A percentile compares a stretch with the other conserved stretches of the same genome.
Conservation (phyloP, 2,888 invertebrate genomes). For the Rosalia funebris region DNA sequence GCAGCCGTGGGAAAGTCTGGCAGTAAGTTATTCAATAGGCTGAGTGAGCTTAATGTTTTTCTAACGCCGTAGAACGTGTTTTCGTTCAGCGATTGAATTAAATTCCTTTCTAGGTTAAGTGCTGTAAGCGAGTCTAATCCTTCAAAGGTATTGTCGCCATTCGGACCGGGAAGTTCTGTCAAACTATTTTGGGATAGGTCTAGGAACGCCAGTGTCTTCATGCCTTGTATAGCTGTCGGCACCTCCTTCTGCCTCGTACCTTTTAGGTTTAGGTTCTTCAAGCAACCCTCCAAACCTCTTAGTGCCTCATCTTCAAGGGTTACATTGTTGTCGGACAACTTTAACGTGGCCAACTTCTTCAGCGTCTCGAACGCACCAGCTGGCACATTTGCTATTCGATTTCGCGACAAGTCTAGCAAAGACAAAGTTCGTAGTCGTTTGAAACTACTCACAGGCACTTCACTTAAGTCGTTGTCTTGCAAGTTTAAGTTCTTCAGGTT, state of each 20-base stretch:
- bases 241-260: slow-evolving; percentile 83
- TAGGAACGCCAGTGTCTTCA: slow-evolving; percentile 84
- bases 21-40: slow-evolving; percentile 87
- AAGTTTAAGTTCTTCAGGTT: slow-evolving; percentile 85
- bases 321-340: slow-evolving; percentile 88
- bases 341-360: slow-evolving; percentile 79
- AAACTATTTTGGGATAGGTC: slow-evolving; percentile 91
- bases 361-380: slow-evolving; percentile 80
- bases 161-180: slow-evolving; percentile 79
- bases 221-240: slow-evolving; percentile 81
- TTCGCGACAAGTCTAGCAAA: slow-evolving; percentile 85
- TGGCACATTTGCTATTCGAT: slow-evolving; percentile 77
- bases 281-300: slow-evolving; percentile 79
- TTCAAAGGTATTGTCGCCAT: slow-evolving; percentile 74
- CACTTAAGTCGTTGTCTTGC: slow-evolving; percentile 82
- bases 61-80: slow-evolving; percentile 83
- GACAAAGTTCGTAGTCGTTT: slow-evolving; percentile 76
- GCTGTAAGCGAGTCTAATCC: slow-evolving; percentile 85
- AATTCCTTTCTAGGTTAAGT: slow-evolving; percentile 87
- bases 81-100: slow-evolving; percentile 80
- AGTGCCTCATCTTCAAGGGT: slow-evolving; percentile 77
- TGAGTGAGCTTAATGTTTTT: slow-evolving; percentile 86
- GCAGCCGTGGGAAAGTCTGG: slow-evolving; percentile 88
- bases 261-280: slow-evolving; percentile 91
- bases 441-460: slow-evolving; percentile 81